These are phyloP conservation scores for Neosalanx taihuensis DNA, from an alignment of 2,797 vertebrate species.

Conservation along the genomic window DNA sequence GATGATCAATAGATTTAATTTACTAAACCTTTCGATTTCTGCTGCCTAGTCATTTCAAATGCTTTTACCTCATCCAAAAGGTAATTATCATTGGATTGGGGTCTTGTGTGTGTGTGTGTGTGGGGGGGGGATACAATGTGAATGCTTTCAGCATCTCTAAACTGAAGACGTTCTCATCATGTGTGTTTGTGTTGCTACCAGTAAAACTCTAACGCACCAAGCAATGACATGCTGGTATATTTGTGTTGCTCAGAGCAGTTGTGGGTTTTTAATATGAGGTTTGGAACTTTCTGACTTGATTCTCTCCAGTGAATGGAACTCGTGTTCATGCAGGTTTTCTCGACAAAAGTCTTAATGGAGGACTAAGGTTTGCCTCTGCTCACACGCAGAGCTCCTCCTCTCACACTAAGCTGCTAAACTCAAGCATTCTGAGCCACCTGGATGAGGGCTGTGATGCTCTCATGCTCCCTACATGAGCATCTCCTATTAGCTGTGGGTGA, in stretches of 20 bases:
- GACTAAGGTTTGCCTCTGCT: too few species aligned
- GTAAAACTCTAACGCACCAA: too few species aligned
- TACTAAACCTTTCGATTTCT: not conserved
- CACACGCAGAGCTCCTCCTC: too few species aligned
- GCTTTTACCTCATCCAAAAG: not conserved
- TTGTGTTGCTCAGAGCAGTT: not conserved
- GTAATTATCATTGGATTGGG: conserved; percentile 4
- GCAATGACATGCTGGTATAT: too few species aligned
- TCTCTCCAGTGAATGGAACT: not conserved
- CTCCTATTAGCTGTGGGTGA: conserved; percentile 50
- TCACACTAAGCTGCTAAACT: too few species aligned
- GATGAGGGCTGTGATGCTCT: conserved; percentile 11
- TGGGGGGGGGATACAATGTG: not conserved
- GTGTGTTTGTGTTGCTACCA: too few species aligned
- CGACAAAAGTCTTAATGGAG: too few species aligned
- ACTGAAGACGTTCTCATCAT: not conserved
- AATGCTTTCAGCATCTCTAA: not conserved
- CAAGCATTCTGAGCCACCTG: too few species aligned
- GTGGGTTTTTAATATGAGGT: not conserved
- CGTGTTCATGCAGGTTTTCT: too few species aligned
- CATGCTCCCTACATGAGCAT: conserved; percentile 34
- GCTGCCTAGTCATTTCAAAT: conserved; percentile 2
- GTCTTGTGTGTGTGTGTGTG: not conserved
- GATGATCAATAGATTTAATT: conserved; percentile 9
- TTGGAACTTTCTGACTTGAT: too few species aligned